Base-by-base conservation (phyloP, 2,888 invertebrate species). In the Pristionchus maxplancki region DNA sequence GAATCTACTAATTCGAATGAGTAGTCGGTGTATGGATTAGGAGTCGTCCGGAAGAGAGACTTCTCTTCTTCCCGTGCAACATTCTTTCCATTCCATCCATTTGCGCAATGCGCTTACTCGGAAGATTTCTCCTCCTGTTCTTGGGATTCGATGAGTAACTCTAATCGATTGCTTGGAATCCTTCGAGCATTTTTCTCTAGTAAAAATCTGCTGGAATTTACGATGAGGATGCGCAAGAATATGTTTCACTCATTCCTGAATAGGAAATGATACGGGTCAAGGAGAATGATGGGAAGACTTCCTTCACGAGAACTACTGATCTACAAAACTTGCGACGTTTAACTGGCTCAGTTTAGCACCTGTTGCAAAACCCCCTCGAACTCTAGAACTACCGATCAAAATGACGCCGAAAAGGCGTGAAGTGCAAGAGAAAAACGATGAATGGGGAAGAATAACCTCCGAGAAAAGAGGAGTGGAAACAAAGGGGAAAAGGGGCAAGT, bases 381-480 rank as follows among this genome's bases (percentile, higher is more conserved):
- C 58, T 24, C n/a, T n/a, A 58, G 58, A 58, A n/a, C 58, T 58
- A 24, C 58, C 9, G 24, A 58, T 24, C 20, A 58, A 58, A 53
- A 20, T 58, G 58, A 58, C 58, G 58, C 58, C 58, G n/a, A 58
- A 58, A 58, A 58, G 37, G 31, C 34, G 31, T 13, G 37, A 64
- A 64, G 64, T 71, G 71, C 71, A 71, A 15, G 17, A 20, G 58
- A n/a, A n/a, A 50, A 58, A 20, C n/a, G n/a, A 24, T 58, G 58
- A 58, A 58, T 58, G n/a, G 58, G 58, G 20, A 17, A 17, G n/a
- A 58, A 58, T 58, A 58, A 58, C 24, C 58, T 58, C 58, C n/a
- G n/a, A 58, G 71, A 71, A 71, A 71, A 37, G 71, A 17, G 24
- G 37, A 37, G 58, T 58, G 71, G 71, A 71, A 37, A 71, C 71